Evolutionary conservation across 2,113 vertebrate genomes (phyloP).

Genomic region (Mobula birostris): DNA sequence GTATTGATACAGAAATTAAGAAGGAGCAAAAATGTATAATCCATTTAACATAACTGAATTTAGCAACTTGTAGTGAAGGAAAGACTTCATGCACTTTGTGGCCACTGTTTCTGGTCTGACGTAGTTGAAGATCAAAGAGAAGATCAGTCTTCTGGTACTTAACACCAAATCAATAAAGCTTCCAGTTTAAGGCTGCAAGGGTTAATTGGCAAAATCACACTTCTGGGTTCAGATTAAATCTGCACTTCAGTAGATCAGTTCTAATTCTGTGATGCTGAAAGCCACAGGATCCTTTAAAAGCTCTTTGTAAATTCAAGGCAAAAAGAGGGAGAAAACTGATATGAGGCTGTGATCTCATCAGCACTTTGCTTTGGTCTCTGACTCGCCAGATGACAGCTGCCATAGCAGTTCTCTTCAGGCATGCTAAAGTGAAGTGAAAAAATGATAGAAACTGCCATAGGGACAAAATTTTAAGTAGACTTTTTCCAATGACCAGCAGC

Average conservation of each 20-base stretch:
- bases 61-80: not conserved
- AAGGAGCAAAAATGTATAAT: not conserved
- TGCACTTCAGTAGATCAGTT: slow-evolving; percentile 16
- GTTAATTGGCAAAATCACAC: slow-evolving; percentile 19
- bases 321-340: not conserved
- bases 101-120: not conserved
- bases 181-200: not conserved
- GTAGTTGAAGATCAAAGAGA: not conserved
- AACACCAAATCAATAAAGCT: not conserved
- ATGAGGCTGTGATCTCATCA: slow-evolving; percentile 36
- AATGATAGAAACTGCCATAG: slow-evolving; percentile 42
- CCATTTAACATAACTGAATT: not conserved
- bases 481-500: slow-evolving; percentile 42
- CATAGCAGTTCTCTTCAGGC: slow-evolving; percentile 42
- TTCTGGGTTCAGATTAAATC: slow-evolving; percentile 16
- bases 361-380: slow-evolving; percentile 38
- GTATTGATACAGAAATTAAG: not conserved
- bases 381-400: slow-evolving; percentile 45
- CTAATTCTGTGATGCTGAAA: not conserved
- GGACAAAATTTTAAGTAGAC: slow-evolving; percentile 41
- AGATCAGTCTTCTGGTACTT: not conserved
- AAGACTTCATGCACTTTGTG: not conserved
- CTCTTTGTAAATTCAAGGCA: not conserved
- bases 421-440: slow-evolving; percentile 43
- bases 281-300: slow-evolving; percentile 14